Evolutionary conservation across 2,888 invertebrate species (phyloP).

Genomic region (Isotomurus palustris): DNA sequence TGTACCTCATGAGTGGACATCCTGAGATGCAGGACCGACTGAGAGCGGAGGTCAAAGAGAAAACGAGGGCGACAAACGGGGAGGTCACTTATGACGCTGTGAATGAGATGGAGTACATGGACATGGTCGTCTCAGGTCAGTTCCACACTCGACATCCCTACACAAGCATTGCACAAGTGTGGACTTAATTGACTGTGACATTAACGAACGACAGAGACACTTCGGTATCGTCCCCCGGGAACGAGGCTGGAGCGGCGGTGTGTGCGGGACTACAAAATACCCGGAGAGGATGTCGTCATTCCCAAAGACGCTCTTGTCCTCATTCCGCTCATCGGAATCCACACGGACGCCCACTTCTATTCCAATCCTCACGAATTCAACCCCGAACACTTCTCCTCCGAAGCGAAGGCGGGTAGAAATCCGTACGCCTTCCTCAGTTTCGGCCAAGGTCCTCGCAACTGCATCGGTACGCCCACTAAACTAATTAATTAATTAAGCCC

Average conservation of each 20-base stretch:
- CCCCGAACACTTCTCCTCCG: slow-evolving; percentile 34
- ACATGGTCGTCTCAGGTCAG: not conserved
- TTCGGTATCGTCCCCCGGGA: slow-evolving; percentile 27
- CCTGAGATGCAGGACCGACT: not conserved
- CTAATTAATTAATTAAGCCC: not conserved
- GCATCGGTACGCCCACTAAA: slow-evolving; percentile 14
- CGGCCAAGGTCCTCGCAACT: slow-evolving; percentile 35
- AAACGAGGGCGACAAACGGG: not conserved
- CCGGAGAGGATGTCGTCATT: slow-evolving; percentile 14
- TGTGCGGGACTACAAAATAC: slow-evolving; percentile 29
- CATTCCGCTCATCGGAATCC: slow-evolving; percentile 19
- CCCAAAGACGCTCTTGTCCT: slow-evolving; percentile 18
- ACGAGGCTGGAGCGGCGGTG: slow-evolving; percentile 28
- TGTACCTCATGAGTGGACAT: not conserved
- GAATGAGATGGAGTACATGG: not conserved
- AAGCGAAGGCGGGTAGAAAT: slow-evolving; percentile 33
- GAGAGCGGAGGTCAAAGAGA: not conserved
- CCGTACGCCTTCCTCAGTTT: slow-evolving; percentile 32
- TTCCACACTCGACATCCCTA: not conserved
- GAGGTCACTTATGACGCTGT: not conserved
- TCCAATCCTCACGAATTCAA: slow-evolving; percentile 21
- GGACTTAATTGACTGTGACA: not conserved
- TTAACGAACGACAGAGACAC: slow-evolving; percentile 11
- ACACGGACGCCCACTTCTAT: slow-evolving; percentile 26
- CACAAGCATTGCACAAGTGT: not conserved